Base-by-base conservation (phyloP, 2,888 invertebrate genomes). In the Protophormia terraenovae region DNA sequence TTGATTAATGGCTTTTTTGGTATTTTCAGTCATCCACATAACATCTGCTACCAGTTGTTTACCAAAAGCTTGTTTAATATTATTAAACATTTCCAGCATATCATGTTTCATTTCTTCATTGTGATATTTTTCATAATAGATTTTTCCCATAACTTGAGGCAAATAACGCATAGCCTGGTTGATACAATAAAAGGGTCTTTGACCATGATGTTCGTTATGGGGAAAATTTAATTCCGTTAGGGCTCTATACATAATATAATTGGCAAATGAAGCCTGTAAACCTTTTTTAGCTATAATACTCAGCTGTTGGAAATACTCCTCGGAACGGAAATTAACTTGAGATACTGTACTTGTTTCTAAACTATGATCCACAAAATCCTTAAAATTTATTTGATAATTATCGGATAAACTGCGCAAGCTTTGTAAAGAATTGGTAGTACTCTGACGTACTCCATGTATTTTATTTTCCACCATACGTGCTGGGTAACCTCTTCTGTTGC, bases 161-260 rank as follows among this genome's bases (percentile, higher is more conserved):
- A 92, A 91, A 27, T 90, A 88, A 0, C 88, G 87, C 71, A 90
- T 87, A 3, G 89, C 83, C 8, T 90, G 80, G 8, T 87, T 87
- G 2, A 87, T 88, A 53, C 92, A 92, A 16, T 89, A 87, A 0
- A 84, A 86, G 0, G 87, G 86, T 0, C 90, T 88, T 7, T 84
- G 86, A 27, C 87, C 58, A 75, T 77, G 32, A 16, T 62, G 27
- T 14, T 86, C 50, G 47, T 87, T 55, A 24, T 62, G 29, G 16
- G 88, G 87, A 53, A 89, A 85, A 58, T 89, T 87, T 0, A 89
- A 79, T 71, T 87, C 87, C 55, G 88, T 19, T 22, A 91, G 50
- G 0, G 90, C 90, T 0, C 89, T 83, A 77, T 92, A 92, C 72
- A 92, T 87, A 12, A 92, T 90, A 69, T 92, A 92, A 8, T 91